Evolutionary conservation across 2,888 invertebrate species (phyloP), one percentile per base, ranked within the genome.

Genomic region (Lochmaea capreae): DNA sequence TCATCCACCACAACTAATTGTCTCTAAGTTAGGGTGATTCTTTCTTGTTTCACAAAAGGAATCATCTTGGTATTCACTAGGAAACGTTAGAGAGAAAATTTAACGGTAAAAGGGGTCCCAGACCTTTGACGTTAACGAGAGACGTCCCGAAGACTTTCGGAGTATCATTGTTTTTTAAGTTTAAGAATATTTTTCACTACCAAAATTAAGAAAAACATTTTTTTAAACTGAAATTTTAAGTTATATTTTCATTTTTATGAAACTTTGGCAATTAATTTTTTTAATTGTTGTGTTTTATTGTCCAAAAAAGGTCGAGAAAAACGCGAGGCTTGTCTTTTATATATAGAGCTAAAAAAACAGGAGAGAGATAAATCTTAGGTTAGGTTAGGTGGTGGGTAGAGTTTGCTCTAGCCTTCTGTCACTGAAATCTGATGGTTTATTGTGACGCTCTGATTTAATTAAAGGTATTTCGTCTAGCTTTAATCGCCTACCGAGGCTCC

Each of bases 11-110:
- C 77, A 74, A 70, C 79, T 78, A 80, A 81, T 81, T 79, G 79
- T 78, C 76, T 76, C 78, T 79, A 76, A 76, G 78, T 75, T 76
- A 75, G 82, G 80, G 79, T 77, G 77, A 46, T 65, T 52, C 65
- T 77, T 74, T 78, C 66, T 75, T 71, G 69, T 73, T 75, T 75
- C 46, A 65, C 61, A 26, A 71, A 61, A 65, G 72, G 78, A 81
- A 79, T 81, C 80, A 81, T 81, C 80, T 78, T 74, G 74, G 75
- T 76, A 81, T 81, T 81, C 80, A 80, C 70, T 71, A 76, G 76
- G 71, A 79, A 79, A 81, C 81, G 81, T 81, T 81, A 80, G 66
- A 49, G 49, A 49, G 14, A n/a, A n/a, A 12, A 73, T 49, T 62
- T 74, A 77, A 77, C 77, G 73, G 75, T 66, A 69, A 73, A 73